phyloP scores from a whole-genome alignment of 2,888 invertebrate species.

The Imbricaverruca yamaguchii region DNA sequence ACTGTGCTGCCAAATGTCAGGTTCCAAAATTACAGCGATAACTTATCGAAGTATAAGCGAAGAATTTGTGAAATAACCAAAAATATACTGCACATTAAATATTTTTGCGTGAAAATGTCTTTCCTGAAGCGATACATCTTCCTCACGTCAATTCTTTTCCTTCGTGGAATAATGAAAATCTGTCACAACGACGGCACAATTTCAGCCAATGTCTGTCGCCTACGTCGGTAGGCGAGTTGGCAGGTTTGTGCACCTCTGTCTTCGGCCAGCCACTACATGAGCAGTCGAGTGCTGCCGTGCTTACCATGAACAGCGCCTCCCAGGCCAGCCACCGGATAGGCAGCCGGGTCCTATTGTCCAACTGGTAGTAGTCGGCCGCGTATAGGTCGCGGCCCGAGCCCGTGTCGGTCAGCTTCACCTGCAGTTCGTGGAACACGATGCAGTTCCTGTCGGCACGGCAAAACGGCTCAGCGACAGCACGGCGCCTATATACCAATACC shows the following conservation, averaged over 20 bases:
- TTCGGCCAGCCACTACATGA: neutral
- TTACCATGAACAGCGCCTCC: conserved; percentile 68
- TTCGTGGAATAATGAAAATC: neutral
- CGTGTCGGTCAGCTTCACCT: conserved; percentile 1
- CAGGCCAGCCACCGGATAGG: conserved; percentile 85
- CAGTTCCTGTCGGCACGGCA: neutral
- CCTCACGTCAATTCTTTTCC: neutral
- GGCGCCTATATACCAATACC: no score
- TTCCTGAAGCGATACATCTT: no score
- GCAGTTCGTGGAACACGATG: conserved; percentile 1
- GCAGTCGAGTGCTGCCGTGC: neutral
- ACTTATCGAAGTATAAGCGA: no score
- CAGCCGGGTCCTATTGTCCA: neutral
- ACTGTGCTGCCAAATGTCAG: no score
- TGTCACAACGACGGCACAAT: no score
- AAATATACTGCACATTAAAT: no score
- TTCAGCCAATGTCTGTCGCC: no score
- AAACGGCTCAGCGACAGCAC: no score
- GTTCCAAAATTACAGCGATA: no score
- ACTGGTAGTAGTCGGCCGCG: conserved; percentile 7
- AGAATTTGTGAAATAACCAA: no score
- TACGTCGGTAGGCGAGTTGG: no score
- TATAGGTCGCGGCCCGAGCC: neutral
- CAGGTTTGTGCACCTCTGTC: neutral
- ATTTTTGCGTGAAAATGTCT: no score